Evolutionary conservation across 2,797 vertebrate genomes (phyloP).

Genomic region (Eleutherodactylus coqui): DNA sequence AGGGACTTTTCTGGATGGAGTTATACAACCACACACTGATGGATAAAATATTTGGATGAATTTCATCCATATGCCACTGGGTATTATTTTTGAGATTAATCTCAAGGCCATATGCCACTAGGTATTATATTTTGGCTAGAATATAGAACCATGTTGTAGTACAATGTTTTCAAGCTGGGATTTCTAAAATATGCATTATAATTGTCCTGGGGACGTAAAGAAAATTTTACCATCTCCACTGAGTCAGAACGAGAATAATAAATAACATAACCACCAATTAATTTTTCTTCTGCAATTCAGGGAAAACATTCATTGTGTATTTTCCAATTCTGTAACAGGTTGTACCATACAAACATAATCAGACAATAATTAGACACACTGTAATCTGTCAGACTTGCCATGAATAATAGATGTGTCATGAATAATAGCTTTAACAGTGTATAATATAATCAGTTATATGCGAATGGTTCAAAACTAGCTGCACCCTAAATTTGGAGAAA

Average conservation of each 20-base stretch:
- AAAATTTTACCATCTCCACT: background rate
- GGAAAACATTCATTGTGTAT: background rate
- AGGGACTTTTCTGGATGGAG: background rate
- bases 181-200: conserved; percentile 1
- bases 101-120: conserved; percentile 30
- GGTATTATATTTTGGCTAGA: conserved; percentile 51
- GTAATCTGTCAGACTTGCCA: conserved; percentile 10
- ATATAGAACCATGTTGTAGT: background rate
- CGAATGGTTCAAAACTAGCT: background rate
- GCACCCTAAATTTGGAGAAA: background rate
- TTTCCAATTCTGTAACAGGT: background rate
- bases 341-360: conserved; percentile 14
- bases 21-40: background rate
- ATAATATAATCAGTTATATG: background rate
- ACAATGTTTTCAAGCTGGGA: conserved; percentile 16
- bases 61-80: conserved; percentile 49
- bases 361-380: conserved; percentile 28
- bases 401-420: conserved; percentile 10
- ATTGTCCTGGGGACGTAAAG: background rate
- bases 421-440: background rate
- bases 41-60: conserved; percentile 33
- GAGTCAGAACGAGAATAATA: background rate
- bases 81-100: conserved; percentile 28
- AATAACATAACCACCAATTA: background rate
- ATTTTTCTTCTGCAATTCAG: background rate